Conservation (phyloP, 2,888 invertebrate species). For the Drosophila subquinaria region DNA sequence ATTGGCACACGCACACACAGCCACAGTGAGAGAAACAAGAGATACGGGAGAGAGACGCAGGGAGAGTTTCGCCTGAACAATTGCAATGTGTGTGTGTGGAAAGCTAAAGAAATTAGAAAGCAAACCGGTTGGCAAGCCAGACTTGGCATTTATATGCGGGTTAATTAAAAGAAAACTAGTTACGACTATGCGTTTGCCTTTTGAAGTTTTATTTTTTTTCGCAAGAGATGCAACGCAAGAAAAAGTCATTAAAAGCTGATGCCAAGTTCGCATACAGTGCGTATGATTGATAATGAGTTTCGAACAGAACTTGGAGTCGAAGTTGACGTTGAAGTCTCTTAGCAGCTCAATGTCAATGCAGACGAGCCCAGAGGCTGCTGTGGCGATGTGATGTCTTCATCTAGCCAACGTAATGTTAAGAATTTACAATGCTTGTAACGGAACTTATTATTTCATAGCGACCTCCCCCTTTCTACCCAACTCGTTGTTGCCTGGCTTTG, state of each 20-base stretch:
- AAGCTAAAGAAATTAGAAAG: conserved; percentile 76
- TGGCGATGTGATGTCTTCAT: conserved; percentile 47
- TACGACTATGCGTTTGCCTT: conserved; percentile 58
- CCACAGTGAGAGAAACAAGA: not conserved
- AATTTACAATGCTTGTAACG: conserved; percentile 70
- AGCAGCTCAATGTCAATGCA: conserved; percentile 2
- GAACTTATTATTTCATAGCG: conserved; percentile 69
- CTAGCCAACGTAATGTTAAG: conserved; percentile 48
- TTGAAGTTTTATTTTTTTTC: conserved; percentile 33
- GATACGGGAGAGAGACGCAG: not conserved
- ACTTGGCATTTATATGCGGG: conserved; percentile 72
- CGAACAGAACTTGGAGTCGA: not conserved
- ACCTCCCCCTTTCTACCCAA: not conserved
- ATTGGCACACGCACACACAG: conserved; percentile 53
- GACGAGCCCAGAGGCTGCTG: not conserved
- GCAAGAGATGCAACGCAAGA: conserved; percentile 20
- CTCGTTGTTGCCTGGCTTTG: not conserved
- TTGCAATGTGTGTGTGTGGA: conserved; percentile 46
- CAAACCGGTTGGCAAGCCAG: conserved; percentile 67
- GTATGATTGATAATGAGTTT: conserved; percentile 78
- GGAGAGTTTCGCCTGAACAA: conserved; percentile 13
- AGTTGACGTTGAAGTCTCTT: conserved; percentile 1
- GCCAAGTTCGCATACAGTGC: conserved; percentile 59
- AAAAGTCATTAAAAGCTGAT: conserved; percentile 74
- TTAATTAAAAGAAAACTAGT: conserved; percentile 81